Conservation (phyloP, 2,888 invertebrate species). For the Cenopis cana region DNA sequence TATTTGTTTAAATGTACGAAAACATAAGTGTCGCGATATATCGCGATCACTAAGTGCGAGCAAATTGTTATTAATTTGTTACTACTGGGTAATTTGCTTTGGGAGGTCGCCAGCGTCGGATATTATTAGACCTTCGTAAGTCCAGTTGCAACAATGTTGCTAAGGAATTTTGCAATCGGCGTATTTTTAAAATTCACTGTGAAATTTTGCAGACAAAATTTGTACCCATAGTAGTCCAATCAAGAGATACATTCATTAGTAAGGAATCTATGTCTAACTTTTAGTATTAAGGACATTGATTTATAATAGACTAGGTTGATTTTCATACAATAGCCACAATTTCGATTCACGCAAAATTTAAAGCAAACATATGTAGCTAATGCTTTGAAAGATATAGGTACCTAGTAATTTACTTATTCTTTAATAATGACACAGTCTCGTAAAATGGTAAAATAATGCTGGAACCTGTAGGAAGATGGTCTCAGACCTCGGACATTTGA, state of each 20-base stretch:
- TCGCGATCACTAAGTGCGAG: constrained; percentile 18
- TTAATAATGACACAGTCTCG: too few relatives aligned
- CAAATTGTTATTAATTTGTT: constrained; percentile 39
- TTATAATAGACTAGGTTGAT: too few relatives aligned
- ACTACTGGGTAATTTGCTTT: constrained; percentile 52
- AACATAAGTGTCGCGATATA: constrained; percentile 15
- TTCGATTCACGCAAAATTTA: too few relatives aligned
- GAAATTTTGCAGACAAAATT: background rate
- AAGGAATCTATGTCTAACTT: too few relatives aligned
- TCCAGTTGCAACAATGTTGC: constrained; percentile 48
- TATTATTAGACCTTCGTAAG: constrained; percentile 66
- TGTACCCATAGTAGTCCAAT: background rate
- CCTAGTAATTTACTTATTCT: too few relatives aligned
- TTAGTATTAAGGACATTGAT: too few relatives aligned
- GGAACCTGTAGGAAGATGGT: background rate
- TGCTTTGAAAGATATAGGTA: too few relatives aligned
- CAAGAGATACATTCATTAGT: too few relatives aligned
- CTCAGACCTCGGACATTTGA: too few relatives aligned
- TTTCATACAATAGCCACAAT: too few relatives aligned
- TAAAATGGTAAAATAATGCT: background rate
- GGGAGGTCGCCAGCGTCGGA: constrained; percentile 60
- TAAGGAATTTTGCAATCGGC: constrained; percentile 42
- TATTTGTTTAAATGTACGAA: constrained; percentile 14
- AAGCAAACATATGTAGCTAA: too few relatives aligned
- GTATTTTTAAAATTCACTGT: constrained; percentile 37